These are phyloP conservation scores for Boleophthalmus pectinirostris DNA, from an alignment of 2,113 vertebrate species.

Conservation along the genomic window DNA sequence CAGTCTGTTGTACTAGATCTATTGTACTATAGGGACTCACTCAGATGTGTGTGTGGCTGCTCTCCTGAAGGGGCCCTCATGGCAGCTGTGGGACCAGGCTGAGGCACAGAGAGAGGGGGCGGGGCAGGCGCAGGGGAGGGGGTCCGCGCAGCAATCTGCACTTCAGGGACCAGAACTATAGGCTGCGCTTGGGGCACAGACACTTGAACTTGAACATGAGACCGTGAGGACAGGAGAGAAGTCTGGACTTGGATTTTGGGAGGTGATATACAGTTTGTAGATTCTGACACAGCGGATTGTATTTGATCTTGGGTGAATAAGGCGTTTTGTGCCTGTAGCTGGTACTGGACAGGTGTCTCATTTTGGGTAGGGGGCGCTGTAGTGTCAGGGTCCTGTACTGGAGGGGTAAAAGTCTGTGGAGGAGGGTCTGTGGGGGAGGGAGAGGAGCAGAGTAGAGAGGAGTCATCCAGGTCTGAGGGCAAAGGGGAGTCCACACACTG, in stretches of 20 bases:
- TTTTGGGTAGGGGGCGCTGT: constrained; percentile 5
- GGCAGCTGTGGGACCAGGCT: constrained; percentile 38
- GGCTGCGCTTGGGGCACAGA: constrained; percentile 16
- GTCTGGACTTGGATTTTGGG: constrained; percentile 45
- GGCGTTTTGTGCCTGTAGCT: constrained; percentile 1
- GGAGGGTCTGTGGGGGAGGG: constrained; percentile 39
- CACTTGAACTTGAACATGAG: constrained; percentile 7
- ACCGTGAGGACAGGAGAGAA: constrained; percentile 31
- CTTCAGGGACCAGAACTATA: constrained; percentile 18
- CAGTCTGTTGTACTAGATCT: neutral
- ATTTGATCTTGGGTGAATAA: constrained; percentile 1
- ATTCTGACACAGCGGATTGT: neutral
- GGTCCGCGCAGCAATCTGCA: constrained; percentile 26
- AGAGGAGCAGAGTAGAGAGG: constrained; percentile 46
- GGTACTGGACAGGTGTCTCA: constrained; percentile 21
- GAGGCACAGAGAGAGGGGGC: constrained; percentile 55
- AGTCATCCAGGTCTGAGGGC: constrained; percentile 55
- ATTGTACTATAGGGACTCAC: constrained; percentile 53
- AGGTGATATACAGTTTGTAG: neutral
- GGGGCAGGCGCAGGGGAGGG: constrained; percentile 38
- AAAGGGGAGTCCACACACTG: constrained; percentile 58
- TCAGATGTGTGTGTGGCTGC: constrained; percentile 65
- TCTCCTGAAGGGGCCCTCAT: constrained; percentile 47
- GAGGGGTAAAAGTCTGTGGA: constrained; percentile 34
- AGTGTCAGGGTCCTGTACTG: constrained; percentile 6